These are phyloP conservation scores for Zaprionus bogoriensis DNA, from an alignment of 2,888 invertebrate species.

Conservation along the genomic window DNA sequence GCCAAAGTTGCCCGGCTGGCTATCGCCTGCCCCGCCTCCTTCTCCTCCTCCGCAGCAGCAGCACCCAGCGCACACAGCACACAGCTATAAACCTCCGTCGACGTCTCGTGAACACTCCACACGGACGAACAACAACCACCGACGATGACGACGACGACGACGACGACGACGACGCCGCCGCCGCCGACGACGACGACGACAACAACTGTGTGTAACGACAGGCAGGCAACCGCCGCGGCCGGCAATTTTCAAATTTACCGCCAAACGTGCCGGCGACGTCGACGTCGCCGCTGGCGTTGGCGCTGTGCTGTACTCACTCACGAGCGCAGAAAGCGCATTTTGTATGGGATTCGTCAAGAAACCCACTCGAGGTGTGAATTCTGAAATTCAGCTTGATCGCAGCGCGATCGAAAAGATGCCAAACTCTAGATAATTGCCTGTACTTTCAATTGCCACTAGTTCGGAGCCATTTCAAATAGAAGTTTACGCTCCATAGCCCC, in stretches of 20 bases:
- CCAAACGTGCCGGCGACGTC: constrained; percentile 78
- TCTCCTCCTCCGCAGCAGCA: background rate
- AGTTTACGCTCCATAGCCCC: constrained; percentile 40
- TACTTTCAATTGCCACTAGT: constrained; percentile 17
- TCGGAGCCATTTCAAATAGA: constrained; percentile 45
- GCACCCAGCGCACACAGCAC: constrained; percentile 15
- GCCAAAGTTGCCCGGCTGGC: constrained; percentile 43
- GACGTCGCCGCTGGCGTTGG: constrained; percentile 59
- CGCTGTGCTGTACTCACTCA: constrained; percentile 77
- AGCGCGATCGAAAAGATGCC: constrained; percentile 38
- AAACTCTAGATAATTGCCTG: constrained; percentile 45
- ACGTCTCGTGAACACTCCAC: constrained; percentile 33
- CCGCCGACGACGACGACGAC: constrained; percentile 7
- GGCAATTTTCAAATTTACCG: constrained; percentile 83
- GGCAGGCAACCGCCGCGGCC: constrained; percentile 56
- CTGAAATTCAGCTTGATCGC: constrained; percentile 74
- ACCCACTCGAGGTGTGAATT: constrained; percentile 85
- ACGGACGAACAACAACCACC: constrained; percentile 30
- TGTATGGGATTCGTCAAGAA: constrained; percentile 86
- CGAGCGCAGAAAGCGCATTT: constrained; percentile 81
- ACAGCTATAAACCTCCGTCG: constrained; percentile 28
- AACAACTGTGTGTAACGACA: constrained; percentile 21
- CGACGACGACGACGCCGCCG: constrained; percentile 4
- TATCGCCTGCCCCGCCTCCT: background rate
- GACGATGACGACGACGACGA: constrained; percentile 37